These are phyloP conservation scores for Coboldia fuscipes DNA, from an alignment of 1,140 invertebrate species.

Conservation along the genomic window DNA sequence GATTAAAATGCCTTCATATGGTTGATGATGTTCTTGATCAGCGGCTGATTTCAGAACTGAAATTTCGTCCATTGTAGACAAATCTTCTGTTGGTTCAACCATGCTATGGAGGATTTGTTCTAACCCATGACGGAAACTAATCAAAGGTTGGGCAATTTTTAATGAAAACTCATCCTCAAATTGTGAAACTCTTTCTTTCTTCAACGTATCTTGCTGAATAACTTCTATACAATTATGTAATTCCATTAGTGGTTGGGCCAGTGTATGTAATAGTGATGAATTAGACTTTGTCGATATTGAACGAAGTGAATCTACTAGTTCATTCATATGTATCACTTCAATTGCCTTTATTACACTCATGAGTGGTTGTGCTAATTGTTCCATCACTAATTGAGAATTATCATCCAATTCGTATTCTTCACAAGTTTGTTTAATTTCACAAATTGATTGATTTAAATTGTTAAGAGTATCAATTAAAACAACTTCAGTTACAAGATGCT, in stretches of 20 bases:
- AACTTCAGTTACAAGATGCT: background rate
- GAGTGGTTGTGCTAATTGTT: background rate
- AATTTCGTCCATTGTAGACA: slow-evolving; percentile 31
- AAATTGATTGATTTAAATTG: too few species aligned
- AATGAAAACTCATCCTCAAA: slow-evolving; percentile 2
- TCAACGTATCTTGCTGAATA: slow-evolving; percentile 22
- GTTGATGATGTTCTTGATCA: slow-evolving; percentile 17
- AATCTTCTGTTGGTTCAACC: slow-evolving; percentile 21
- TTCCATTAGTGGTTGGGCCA: slow-evolving; percentile 27
- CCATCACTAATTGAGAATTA: too few species aligned
- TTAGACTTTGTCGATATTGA: slow-evolving; percentile 13
- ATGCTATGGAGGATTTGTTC: slow-evolving; percentile 24
- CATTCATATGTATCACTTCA: background rate
- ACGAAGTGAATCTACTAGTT: background rate
- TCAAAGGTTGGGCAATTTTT: slow-evolving; percentile 25
- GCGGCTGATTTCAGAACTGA: slow-evolving; percentile 30
- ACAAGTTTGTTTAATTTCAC: too few species aligned
- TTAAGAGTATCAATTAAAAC: too few species aligned
- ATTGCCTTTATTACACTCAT: background rate
- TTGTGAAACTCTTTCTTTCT: slow-evolving; percentile 6
- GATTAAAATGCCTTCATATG: background rate
- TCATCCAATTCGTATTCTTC: too few species aligned
- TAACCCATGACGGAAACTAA: slow-evolving; percentile 28
- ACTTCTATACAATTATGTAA: slow-evolving; percentile 23
- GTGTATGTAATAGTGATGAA: slow-evolving; percentile 20